phyloP scores from a whole-genome alignment of 1,140 invertebrate species.

The Scaptomyza pallida region DNA sequence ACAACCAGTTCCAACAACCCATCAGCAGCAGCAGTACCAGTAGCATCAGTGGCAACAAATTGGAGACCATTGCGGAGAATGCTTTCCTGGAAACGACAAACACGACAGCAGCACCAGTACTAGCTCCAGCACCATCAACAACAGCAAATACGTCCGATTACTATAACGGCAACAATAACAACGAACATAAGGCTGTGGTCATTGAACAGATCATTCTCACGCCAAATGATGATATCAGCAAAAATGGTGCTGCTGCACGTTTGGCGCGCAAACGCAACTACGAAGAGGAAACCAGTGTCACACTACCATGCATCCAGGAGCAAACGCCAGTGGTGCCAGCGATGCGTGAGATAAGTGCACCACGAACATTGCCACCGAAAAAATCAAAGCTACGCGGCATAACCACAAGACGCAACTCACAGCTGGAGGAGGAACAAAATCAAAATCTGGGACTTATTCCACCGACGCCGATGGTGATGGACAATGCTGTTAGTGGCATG shows the following conservation, averaged over 20 bases:
- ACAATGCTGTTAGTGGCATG: constrained; percentile 80
- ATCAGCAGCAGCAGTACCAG: constrained; percentile 12
- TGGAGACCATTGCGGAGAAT: constrained; percentile 70
- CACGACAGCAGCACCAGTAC: no score
- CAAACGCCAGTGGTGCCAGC: constrained; percentile 14
- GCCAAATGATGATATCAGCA: constrained; percentile 45
- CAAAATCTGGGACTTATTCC: constrained; percentile 84
- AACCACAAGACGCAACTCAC: constrained; percentile 85
- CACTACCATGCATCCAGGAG: constrained; percentile 37
- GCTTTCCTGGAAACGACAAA: constrained; percentile 29
- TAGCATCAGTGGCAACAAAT: constrained; percentile 19
- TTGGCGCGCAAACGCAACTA: constrained; percentile 77
- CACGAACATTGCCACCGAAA: constrained; percentile 75
- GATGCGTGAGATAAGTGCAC: constrained; percentile 58
- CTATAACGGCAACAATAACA: constrained; percentile 65
- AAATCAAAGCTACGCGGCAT: constrained; percentile 82
- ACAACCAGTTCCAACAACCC: constrained; percentile 16
- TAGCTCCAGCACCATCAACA: no score
- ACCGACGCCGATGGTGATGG: constrained; percentile 70
- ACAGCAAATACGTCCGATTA: constrained; percentile 30
- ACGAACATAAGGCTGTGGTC: constrained; percentile 35
- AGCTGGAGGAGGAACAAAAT: constrained; percentile 86
- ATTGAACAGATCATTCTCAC: constrained; percentile 18
- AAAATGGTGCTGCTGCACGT: constrained; percentile 50
- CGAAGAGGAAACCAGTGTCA: constrained; percentile 49